Base-by-base conservation (phyloP, 2,113 vertebrate genomes). In the Hypomesus transpacificus region DNA sequence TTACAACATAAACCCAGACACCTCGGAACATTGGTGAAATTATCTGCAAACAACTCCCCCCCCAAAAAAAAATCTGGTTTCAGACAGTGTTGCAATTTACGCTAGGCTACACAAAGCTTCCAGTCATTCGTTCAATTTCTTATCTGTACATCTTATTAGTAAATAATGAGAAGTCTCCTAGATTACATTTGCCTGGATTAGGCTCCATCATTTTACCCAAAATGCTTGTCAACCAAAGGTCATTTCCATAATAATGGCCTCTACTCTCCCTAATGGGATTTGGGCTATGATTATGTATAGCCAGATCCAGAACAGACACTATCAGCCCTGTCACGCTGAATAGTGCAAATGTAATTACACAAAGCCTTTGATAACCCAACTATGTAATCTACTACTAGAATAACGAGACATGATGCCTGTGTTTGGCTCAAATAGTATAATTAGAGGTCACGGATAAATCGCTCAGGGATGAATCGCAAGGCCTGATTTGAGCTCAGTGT, bases 241-340 rank as follows among this genome's bases (percentile, higher is more conserved):
- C 83, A 91, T 90, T 90, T 91, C 83, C 89, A 89, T 91, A 89
- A 90, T 87, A 90, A 89, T 88, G 77, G 78, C 51, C 77, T 86
- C 76, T 70, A 69, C 75, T 85, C 74, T 84, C 84, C 82, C 86
- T 85, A 88, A 89, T 88, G 88, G 86, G 89, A 86, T 89, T 89
- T 83, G 63, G 85, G 76, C 82, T 86, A 87, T 86, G 86, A 88
- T 89, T 86, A 88, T 87, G 83, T 86, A 46, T 7, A 13, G 39
- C 39, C 39, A 75, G 73, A 26, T 80, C 87, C 83, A 83, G 83
- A 83, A 75, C 81, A 81, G 83, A 85, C 80, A 85, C 84, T 75
- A 86, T 87, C 87, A 78, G 82, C 71, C 39, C 82, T 84, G 85
- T 89, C 87, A 85, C 88, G 84, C 61, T 81, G 81, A 83, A 86